Conservation (phyloP, 2,888 invertebrate genomes). For the Malachius bipustulatus region DNA sequence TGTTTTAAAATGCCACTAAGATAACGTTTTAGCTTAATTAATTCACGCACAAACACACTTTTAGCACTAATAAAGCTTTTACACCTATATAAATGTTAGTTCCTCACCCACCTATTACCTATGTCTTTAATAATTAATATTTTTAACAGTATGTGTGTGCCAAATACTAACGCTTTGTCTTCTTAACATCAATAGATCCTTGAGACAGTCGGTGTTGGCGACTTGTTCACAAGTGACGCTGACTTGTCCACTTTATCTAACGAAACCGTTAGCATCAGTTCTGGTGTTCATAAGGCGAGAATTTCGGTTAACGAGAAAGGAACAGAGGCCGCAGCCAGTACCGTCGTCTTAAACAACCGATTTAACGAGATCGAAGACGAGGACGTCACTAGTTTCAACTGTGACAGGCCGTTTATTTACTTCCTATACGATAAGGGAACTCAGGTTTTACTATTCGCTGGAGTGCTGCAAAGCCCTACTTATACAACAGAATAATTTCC, state of each 20-base stretch:
- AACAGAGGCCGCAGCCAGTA: conserved; percentile 77
- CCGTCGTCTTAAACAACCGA: conserved; percentile 72
- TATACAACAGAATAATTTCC: conserved; percentile 19
- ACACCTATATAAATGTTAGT: no score
- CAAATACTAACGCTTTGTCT: no score
- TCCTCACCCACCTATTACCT: no score
- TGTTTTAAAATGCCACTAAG: no score
- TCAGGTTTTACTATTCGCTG: conserved; percentile 55
- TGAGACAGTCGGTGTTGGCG: conserved; percentile 55
- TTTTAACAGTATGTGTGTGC: no score
- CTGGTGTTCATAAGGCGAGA: conserved; percentile 65
- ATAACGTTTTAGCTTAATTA: no score
- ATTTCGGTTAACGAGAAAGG: conserved; percentile 78
- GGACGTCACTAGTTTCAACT: conserved; percentile 65
- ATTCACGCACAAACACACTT: no score
- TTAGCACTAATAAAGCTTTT: no score
- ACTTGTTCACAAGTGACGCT: conserved; percentile 49
- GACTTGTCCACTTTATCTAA: conserved; percentile 54
- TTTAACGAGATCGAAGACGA: conserved; percentile 60
- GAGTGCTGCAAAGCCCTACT: conserved; percentile 48
- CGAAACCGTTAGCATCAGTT: conserved; percentile 35
- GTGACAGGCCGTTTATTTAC: conserved; percentile 80
- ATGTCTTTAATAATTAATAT: no score
- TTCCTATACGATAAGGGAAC: conserved; percentile 61
- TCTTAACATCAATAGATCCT: conserved; percentile 51